Evolutionary conservation across 2,113 vertebrate species (phyloP), one percentile per base, ranked within the genome.

Genomic region (Acinonyx jubatus): DNA sequence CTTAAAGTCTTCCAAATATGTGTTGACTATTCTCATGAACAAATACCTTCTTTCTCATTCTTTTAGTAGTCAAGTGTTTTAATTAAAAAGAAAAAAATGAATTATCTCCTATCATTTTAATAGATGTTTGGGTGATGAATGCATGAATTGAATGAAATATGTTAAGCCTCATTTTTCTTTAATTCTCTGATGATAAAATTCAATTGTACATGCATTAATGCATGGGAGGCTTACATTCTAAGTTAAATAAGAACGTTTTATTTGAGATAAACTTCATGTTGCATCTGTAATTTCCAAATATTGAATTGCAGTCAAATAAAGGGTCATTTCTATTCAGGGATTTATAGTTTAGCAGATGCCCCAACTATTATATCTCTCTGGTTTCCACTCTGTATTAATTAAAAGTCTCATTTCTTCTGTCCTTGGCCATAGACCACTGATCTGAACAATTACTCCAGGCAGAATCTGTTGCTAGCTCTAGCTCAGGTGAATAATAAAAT

Each of bases 391-490:
- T 87, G 61, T 95, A 97, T 97, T 98, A 98, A 98, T 98, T 98
- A 98, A 98, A 98, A 96, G 61, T 98, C 76, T 98, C 78, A 95
- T 98, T 96, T 98, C 94, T 97, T 97, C 96, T 98, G 98, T 98
- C 96, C 96, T 98, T 98, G 94, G 94, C 90, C 41, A 97, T 97
- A 98, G 97, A 96, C 97, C 97, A 97, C 90, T 98, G 97, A 96
- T 96, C 95, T 97, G 97, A 98, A 93, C 97, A 98, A 98, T 98
- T 98, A 97, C 88, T 97, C 48, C 52, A 69, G 92, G 96, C 76
- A 94, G 84, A 94, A 97, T 97, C 71, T 82, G 48, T 63, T 94
- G 61, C 79, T 86, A 84, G n/a, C 48, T 73, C 66, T 12, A 74
- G 63, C 97, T 96, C 96, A 97, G 97, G 95, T 98, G 92, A 98